These are phyloP conservation scores for Uloborus diversus DNA, from an alignment of 1,140 invertebrate genomes.

Conservation along the genomic window DNA sequence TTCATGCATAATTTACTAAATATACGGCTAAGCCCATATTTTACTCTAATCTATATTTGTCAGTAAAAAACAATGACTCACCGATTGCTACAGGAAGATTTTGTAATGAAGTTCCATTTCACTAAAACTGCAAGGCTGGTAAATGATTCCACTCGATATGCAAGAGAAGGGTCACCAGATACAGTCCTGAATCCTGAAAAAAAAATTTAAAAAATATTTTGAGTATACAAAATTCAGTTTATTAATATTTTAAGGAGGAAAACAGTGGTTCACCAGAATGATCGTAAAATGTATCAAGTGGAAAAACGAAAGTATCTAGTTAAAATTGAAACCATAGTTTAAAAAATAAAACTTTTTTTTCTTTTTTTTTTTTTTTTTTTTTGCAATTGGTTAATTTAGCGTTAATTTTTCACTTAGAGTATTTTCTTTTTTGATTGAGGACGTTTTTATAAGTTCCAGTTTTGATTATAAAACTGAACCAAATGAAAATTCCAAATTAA, in stretches of 20 bases:
- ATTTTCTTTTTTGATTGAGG: no score
- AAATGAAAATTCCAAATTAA: no score
- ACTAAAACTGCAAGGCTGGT: constrained; percentile 64
- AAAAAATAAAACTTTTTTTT: neutral
- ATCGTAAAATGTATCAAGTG: no score
- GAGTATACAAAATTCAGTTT: neutral
- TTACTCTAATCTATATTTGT: no score
- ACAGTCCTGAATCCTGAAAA: constrained; percentile 63
- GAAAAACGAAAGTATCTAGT: neutral
- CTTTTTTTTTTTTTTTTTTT: no score
- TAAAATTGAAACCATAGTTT: neutral
- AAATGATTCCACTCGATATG: constrained; percentile 64
- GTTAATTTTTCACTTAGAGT: no score
- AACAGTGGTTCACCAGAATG: no score
- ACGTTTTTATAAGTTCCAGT: no score
- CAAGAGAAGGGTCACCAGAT: constrained; percentile 60
- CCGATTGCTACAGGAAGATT: constrained; percentile 37
- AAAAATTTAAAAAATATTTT: constrained; percentile 6
- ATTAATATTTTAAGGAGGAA: neutral
- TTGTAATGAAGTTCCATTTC: constrained; percentile 58
- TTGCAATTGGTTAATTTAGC: no score
- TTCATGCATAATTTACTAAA: no score
- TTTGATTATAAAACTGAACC: no score
- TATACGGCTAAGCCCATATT: no score
- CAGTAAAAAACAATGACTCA: constrained; percentile 2